These are phyloP conservation scores for Thomomys bottae DNA, from an alignment of 2,113 vertebrate species.

Conservation along the genomic window DNA sequence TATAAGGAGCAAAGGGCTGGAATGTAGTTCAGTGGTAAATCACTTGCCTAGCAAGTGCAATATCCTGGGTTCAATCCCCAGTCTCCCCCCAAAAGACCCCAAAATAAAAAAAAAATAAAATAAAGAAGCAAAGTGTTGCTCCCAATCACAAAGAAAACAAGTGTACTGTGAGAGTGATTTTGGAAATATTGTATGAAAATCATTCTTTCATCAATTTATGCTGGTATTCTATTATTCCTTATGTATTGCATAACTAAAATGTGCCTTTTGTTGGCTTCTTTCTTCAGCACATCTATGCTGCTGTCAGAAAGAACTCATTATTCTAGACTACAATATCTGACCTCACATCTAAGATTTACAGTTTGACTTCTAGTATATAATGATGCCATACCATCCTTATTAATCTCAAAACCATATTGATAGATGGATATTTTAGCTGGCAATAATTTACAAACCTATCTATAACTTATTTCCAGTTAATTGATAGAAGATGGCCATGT, in stretches of 20 bases:
- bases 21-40: too few relatives aligned
- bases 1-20: not conserved
- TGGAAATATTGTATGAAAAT: not conserved
- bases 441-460: not conserved
- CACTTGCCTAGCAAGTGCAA: too few relatives aligned
- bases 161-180: not conserved
- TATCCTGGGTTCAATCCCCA: too few relatives aligned
- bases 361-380: not conserved
- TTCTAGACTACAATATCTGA: not conserved
- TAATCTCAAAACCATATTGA: constrained; percentile 23
- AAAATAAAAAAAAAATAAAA: too few relatives aligned
- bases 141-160: not conserved
- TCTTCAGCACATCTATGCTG: not conserved
- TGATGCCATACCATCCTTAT: not conserved
- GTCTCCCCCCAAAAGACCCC: too few relatives aligned
- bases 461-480: constrained; percentile 14
- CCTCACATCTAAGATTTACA: not conserved
- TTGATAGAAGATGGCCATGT: not conserved
- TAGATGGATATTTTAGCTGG: not conserved
- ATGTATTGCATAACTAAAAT: not conserved
- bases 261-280: not conserved
- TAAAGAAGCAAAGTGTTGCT: constrained; percentile 3
- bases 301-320: too few relatives aligned
- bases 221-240: not conserved
- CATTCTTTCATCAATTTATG: not conserved